Evolutionary conservation across 2,113 vertebrate species (phyloP).

Genomic region (Dasyornis broadbenti): DNA sequence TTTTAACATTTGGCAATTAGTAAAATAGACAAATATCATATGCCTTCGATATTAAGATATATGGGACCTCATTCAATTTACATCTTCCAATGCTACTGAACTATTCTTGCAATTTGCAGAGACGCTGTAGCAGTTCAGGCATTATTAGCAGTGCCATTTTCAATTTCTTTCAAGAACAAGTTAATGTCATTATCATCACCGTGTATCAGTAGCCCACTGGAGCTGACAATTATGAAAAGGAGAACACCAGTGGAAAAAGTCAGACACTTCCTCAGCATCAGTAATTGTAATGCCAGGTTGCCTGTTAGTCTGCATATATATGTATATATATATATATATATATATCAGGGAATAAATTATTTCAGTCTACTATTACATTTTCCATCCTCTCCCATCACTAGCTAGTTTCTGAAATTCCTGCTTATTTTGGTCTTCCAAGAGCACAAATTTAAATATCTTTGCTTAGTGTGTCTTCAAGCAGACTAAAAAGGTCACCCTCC

Average conservation of each 20-base stretch:
- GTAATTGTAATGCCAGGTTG: background rate
- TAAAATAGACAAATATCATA: background rate
- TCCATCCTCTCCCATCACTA: background rate
- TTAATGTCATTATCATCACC: background rate
- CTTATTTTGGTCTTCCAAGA: background rate
- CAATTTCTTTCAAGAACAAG: background rate
- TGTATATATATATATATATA: background rate
- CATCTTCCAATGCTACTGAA: background rate
- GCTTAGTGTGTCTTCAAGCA: background rate
- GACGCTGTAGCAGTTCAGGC: background rate
- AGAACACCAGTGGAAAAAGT: background rate
- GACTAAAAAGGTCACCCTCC: background rate
- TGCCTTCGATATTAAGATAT: background rate
- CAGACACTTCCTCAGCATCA: background rate
- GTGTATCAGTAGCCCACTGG: background rate
- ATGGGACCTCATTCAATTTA: background rate
- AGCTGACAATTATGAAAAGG: background rate
- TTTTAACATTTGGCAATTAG: background rate
- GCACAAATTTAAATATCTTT: background rate
- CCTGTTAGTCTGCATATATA: background rate
- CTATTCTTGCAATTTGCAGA: background rate
- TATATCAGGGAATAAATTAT: background rate
- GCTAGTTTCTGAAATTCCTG: background rate
- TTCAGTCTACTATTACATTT: background rate
- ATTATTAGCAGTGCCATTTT: background rate